Conservation (phyloP, 2,888 invertebrate species). For the Drosophila anomelani region DNA sequence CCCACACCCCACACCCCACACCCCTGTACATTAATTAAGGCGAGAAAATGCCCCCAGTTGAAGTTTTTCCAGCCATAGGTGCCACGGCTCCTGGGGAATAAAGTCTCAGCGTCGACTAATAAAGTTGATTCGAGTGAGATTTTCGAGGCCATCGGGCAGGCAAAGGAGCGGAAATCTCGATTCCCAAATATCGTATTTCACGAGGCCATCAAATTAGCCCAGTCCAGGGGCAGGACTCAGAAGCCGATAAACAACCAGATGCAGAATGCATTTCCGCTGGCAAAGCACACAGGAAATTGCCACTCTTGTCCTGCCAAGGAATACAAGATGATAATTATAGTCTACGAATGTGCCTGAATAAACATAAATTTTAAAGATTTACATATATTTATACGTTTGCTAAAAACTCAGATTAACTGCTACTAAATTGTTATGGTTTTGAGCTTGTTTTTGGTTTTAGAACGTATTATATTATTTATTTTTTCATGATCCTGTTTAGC, state of each 20-base stretch:
- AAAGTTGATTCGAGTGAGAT: conserved; percentile 30
- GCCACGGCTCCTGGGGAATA: not conserved
- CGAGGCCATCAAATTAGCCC: conserved; percentile 52
- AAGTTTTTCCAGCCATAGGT: conserved; percentile 39
- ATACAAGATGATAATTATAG: not conserved
- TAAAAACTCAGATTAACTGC: too few relatives aligned
- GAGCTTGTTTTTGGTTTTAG: not conserved
- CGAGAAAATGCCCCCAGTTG: conserved; percentile 60
- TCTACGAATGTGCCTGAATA: not conserved
- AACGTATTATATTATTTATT: not conserved
- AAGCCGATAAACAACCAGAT: conserved; percentile 19
- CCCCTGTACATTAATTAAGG: conserved; percentile 68
- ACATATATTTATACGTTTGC: too few relatives aligned
- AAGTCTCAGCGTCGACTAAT: conserved; percentile 2
- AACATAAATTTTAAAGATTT: not conserved
- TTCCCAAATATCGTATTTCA: conserved; percentile 46
- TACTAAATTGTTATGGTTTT: too few relatives aligned
- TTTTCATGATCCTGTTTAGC: not conserved
- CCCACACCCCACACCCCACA: not conserved
- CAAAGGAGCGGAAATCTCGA: conserved; percentile 31
- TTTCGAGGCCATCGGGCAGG: conserved; percentile 16
- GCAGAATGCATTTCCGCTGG: conserved; percentile 14
- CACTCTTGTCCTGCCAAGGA: not conserved
- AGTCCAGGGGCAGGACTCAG: conserved; percentile 29
- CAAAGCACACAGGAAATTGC: not conserved